Evolutionary conservation across 2,888 invertebrate species (phyloP), one percentile per base, ranked within the genome.

Genomic region (Aphelenchoides bicaudatus): DNA sequence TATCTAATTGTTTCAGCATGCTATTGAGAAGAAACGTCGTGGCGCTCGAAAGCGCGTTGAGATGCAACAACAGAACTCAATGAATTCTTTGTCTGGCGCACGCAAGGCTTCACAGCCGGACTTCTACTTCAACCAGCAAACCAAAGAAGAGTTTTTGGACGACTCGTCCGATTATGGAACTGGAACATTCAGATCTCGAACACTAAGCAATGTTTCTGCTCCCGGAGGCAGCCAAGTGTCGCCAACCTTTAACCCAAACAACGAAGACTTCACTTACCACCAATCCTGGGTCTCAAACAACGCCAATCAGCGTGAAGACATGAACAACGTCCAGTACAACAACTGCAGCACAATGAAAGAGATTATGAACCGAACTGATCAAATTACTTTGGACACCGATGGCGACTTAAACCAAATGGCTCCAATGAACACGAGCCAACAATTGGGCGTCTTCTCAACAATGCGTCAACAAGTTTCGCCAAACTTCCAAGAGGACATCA

Each of bases 41-140:
- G 69, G 70, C 49, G 75, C 72, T 23, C 61, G 68, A 25, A 75
- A 73, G 62, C 64, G 67, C 50, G 63, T 72, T 27, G 69, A 67
- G 23, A 61, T 62, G 54, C 31, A 30, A 8, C 23, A 25, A 2
- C 37, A 51, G n/a, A 23, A 25, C 2, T 51, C 52, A 10, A n/a
- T 43, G 13, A 25, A 23, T 10, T 43, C 43, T 13, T 27, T 43
- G 16, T 21, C 31, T 27, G 25, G 37, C 13, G 31, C 16, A 6
- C 37, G 23, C 38, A 37, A 34, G 39, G 16, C 34, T 6, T 21
- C 16, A 13, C 21, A n/a, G 10, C n/a, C 10, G 43, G 25, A 6
- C 6, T 43, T 19, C 43, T n/a, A n/a, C n/a, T n/a, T n/a, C n/a
- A n/a, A n/a, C n/a, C n/a, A n/a, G n/a, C 21, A 6, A 6, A 25